These are phyloP conservation scores for Venustoraphidia nigricollis DNA, from an alignment of 2,888 invertebrate genomes.

Conservation along the genomic window DNA sequence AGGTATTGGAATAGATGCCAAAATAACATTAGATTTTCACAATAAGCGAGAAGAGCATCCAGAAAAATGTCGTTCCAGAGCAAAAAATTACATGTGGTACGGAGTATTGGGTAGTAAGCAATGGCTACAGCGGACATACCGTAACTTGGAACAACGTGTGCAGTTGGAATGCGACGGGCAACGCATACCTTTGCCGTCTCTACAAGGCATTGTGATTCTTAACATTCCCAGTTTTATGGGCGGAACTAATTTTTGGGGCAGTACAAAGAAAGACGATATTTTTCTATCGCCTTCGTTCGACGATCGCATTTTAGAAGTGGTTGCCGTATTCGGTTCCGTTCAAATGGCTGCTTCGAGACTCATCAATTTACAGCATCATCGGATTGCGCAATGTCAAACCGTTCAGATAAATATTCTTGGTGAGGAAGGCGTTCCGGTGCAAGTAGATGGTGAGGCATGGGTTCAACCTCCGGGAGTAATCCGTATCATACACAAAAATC, in stretches of 20 bases:
- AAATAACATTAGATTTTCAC: constrained; percentile 92
- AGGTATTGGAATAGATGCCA: constrained; percentile 91
- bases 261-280: constrained; percentile 76
- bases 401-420: constrained; percentile 90
- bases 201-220: constrained; percentile 92
- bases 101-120: constrained; percentile 69
- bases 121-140: constrained; percentile 78
- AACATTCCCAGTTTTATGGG: constrained; percentile 98
- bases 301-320: constrained; percentile 90
- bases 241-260: constrained; percentile 98
- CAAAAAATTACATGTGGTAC: constrained; percentile 94
- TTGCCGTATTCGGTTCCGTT: constrained; percentile 93
- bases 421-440: constrained; percentile 84
- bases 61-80: constrained; percentile 86
- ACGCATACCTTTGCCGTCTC: constrained; percentile 82
- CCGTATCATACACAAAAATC: constrained; percentile 88
- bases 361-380: constrained; percentile 89
- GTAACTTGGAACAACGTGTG: constrained; percentile 89
- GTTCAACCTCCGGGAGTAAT: constrained; percentile 93
- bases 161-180: constrained; percentile 94
- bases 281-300: constrained; percentile 91
- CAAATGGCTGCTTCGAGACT: constrained; percentile 95
- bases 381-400: constrained; percentile 91
- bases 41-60: constrained; percentile 94
- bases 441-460: constrained; percentile 98